These are phyloP conservation scores for Eilema griseolum DNA, from an alignment of 2,888 invertebrate species.

Conservation along the genomic window DNA sequence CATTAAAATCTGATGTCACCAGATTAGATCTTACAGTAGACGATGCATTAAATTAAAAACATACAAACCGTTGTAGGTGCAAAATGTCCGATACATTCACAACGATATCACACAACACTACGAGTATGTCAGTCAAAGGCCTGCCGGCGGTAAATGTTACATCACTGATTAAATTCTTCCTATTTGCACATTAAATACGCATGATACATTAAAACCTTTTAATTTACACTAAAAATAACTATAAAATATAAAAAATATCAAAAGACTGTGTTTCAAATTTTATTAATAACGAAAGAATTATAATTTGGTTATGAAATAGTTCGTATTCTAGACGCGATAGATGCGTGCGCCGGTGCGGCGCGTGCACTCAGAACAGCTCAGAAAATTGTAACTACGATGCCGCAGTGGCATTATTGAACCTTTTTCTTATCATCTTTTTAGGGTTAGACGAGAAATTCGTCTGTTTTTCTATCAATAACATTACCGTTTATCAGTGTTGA, in stretches of 20 bases:
- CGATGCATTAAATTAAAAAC: slow-evolving; percentile 10
- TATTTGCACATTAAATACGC: slow-evolving; percentile 1
- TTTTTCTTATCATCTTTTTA: slow-evolving; percentile 71
- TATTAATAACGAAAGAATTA: background rate
- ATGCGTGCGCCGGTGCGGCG: slow-evolving; percentile 51
- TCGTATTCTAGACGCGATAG: slow-evolving; percentile 32
- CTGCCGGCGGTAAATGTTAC: slow-evolving; percentile 32
- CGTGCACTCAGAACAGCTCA: slow-evolving; percentile 65
- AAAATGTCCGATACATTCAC: slow-evolving; percentile 33
- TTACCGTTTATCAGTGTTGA: background rate
- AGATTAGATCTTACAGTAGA: no score
- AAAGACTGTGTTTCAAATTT: background rate
- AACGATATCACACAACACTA: slow-evolving; percentile 17
- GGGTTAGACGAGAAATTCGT: slow-evolving; percentile 61
- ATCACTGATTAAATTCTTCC: slow-evolving; percentile 46
- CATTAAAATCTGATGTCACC: no score
- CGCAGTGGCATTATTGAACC: slow-evolving; percentile 52
- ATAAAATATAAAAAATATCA: background rate
- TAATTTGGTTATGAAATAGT: slow-evolving; percentile 29
- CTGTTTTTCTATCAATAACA: background rate
- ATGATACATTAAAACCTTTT: background rate
- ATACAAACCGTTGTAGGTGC: slow-evolving; percentile 39
- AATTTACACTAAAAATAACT: background rate
- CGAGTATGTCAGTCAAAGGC: slow-evolving; percentile 32
- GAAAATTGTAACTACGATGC: slow-evolving; percentile 52